Evolutionary conservation across 2,888 invertebrate genomes (phyloP).

Genomic region (Lacanobia wlatinum): DNA sequence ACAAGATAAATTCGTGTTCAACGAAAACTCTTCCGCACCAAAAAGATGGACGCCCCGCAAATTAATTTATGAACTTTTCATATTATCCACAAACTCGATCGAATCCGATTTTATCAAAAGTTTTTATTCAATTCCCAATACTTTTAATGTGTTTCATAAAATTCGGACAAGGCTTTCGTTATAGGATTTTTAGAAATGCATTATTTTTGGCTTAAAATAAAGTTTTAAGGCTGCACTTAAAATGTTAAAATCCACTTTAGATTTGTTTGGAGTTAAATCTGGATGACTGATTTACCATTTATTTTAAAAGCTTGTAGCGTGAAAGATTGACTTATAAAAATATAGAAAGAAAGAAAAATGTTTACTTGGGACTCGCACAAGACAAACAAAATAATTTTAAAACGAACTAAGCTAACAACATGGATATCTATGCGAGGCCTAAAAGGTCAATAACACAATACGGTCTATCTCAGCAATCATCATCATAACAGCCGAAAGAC

Average conservation of each 20-base stretch:
- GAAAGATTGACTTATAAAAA: too few relatives aligned
- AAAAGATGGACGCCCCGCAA: constrained; percentile 21
- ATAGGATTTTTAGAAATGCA: not conserved
- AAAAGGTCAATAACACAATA: too few relatives aligned
- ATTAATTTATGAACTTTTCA: constrained; percentile 50
- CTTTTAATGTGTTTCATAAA: constrained; percentile 45
- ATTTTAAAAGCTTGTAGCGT: not conserved
- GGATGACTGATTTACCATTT: constrained; percentile 3
- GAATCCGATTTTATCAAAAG: constrained; percentile 29
- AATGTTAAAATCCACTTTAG: not conserved
- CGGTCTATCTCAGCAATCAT: too few relatives aligned
- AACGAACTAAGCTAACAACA: too few relatives aligned
- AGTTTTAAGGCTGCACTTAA: not conserved
- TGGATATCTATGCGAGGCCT: too few relatives aligned
- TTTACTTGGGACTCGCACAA: too few relatives aligned
- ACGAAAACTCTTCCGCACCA: not conserved
- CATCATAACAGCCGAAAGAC: too few relatives aligned
- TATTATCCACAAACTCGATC: constrained; percentile 37
- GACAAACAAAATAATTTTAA: too few relatives aligned
- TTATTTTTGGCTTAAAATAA: not conserved
- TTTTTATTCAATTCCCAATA: constrained; percentile 26
- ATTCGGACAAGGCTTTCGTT: not conserved
- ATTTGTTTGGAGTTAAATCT: not conserved
- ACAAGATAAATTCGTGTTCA: not conserved
- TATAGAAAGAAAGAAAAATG: too few relatives aligned